Evolutionary conservation across 2,888 invertebrate species (phyloP).

Genomic region (Loripinus fragilis): DNA sequence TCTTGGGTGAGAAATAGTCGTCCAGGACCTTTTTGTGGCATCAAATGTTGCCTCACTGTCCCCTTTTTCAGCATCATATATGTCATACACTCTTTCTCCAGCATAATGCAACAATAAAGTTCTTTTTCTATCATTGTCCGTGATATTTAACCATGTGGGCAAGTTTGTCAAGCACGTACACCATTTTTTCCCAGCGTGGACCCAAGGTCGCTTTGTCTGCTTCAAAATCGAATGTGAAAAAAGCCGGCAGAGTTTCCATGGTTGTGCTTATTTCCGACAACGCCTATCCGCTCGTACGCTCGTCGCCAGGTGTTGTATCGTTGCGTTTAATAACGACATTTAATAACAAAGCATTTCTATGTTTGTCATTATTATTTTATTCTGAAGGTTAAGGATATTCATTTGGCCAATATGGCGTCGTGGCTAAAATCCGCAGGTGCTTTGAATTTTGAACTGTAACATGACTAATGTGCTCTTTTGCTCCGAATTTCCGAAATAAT

Average conservation of each 20-base stretch:
- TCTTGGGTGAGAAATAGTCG: conserved; percentile 52
- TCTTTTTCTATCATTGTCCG: conserved; percentile 37
- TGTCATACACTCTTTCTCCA: conserved; percentile 53
- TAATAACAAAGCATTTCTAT: too few relatives aligned
- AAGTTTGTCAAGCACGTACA: conserved; percentile 32
- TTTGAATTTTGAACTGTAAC: too few relatives aligned
- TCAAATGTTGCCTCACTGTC: conserved; percentile 28
- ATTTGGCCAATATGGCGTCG: too few relatives aligned
- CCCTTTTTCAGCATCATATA: conserved; percentile 45
- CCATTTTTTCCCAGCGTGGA: conserved; percentile 48
- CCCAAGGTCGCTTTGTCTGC: conserved; percentile 41
- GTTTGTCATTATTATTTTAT: too few relatives aligned
- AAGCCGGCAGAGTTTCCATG: conserved; percentile 26
- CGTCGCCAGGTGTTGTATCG: conserved; percentile 37
- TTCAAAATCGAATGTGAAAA: conserved; percentile 43
- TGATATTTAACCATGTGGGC: conserved; percentile 35
- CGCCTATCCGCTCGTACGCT: conserved; percentile 1
- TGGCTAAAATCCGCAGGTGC: too few relatives aligned
- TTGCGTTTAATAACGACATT: neutral
- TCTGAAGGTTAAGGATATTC: too few relatives aligned
- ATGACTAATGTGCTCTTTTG: too few relatives aligned
- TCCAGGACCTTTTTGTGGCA: conserved; percentile 36
- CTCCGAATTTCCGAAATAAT: too few relatives aligned
- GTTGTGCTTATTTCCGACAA: conserved; percentile 6
- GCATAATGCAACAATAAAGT: conserved; percentile 53